Percentiles rank a stretch among this genome's conserved stretches.
phyloP scores from a whole-genome alignment of 2,888 invertebrate species.

The Pristionchus maxplancki region DNA sequence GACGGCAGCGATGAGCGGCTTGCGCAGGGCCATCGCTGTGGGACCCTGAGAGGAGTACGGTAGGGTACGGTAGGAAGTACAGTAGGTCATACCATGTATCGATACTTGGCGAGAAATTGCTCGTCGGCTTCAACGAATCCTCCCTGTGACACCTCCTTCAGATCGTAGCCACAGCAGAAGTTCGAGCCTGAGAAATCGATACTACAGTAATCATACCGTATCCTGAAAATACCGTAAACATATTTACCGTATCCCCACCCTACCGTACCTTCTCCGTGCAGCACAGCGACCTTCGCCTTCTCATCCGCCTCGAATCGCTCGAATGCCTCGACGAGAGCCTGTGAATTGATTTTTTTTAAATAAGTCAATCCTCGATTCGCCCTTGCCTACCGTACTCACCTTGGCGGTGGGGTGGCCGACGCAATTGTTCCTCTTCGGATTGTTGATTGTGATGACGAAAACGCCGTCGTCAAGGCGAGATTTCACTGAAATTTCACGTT shows the following conservation, averaged over 20 bases:
- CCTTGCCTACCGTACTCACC: slow-evolving; percentile 8
- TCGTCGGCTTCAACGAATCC: slow-evolving; percentile 53
- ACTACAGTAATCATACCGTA: too few species aligned
- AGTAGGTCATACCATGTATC: slow-evolving; percentile 59
- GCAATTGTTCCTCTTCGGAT: slow-evolving; percentile 89
- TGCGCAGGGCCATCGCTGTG: slow-evolving; percentile 85
- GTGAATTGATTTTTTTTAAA: too few species aligned
- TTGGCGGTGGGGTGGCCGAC: slow-evolving; percentile 82
- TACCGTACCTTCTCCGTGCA: slow-evolving; percentile 83
- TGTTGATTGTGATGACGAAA: slow-evolving; percentile 87
- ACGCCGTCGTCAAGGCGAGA: slow-evolving; percentile 53
- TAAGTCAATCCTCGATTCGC: slow-evolving; percentile 4
- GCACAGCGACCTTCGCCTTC: slow-evolving; percentile 85
- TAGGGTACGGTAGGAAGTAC: neutral
- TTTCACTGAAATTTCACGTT: slow-evolving; percentile 52
- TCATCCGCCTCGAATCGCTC: slow-evolving; percentile 88
- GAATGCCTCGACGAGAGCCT: slow-evolving; percentile 84
- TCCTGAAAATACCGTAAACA: neutral
- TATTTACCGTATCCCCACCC: neutral
- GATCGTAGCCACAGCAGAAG: slow-evolving; percentile 93
- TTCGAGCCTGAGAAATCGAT: slow-evolving; percentile 87
- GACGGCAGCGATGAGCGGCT: slow-evolving; percentile 92
- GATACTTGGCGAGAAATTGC: slow-evolving; percentile 61
- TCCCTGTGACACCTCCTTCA: slow-evolving; percentile 84
- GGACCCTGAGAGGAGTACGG: slow-evolving; percentile 76